Evolutionary conservation across 2,888 invertebrate genomes (phyloP).

Genomic region (Sialis fuliginosa): DNA sequence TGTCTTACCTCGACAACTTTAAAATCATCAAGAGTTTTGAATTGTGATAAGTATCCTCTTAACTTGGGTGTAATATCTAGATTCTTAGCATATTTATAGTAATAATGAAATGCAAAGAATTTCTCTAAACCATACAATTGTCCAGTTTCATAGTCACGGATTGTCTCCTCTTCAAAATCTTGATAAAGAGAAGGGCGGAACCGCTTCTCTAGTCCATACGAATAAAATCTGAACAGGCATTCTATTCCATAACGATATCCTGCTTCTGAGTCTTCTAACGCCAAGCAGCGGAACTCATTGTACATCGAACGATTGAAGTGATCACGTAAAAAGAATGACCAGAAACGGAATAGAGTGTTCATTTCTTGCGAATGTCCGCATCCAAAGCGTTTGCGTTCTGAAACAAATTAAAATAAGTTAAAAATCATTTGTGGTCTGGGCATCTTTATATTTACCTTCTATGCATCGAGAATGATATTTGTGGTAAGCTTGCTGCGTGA

Average conservation of each 20-base stretch:
- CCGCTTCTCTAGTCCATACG: constrained; percentile 91
- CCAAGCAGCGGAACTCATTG: constrained; percentile 79
- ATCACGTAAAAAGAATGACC: constrained; percentile 98
- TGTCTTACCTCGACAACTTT: constrained; percentile 50
- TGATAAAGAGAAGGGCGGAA: constrained; percentile 90
- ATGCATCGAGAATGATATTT: constrained; percentile 89
- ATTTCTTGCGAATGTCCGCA: constrained; percentile 95
- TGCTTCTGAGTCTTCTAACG: constrained; percentile 81
- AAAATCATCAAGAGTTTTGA: constrained; percentile 81
- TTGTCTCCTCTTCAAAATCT: constrained; percentile 88
- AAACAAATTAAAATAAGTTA: constrained; percentile 22
- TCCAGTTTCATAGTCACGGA: constrained; percentile 77
- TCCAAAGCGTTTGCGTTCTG: constrained; percentile 28
- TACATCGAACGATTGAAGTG: constrained; percentile 98
- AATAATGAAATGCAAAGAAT: constrained; percentile 98
- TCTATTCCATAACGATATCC: constrained; percentile 82
- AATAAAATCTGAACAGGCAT: constrained; percentile 88
- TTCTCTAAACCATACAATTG: constrained; percentile 97
- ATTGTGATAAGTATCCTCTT: constrained; percentile 53
- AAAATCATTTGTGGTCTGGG: constrained; percentile 14
- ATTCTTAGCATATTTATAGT: constrained; percentile 67
- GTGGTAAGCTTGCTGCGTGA: constrained; percentile 94
- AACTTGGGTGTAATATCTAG: constrained; percentile 59
- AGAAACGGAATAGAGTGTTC: constrained; percentile 98
- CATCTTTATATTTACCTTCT: constrained; percentile 41